Evolutionary conservation across 1,140 invertebrate genomes (phyloP).

Genomic region (Theocolax elegans): DNA sequence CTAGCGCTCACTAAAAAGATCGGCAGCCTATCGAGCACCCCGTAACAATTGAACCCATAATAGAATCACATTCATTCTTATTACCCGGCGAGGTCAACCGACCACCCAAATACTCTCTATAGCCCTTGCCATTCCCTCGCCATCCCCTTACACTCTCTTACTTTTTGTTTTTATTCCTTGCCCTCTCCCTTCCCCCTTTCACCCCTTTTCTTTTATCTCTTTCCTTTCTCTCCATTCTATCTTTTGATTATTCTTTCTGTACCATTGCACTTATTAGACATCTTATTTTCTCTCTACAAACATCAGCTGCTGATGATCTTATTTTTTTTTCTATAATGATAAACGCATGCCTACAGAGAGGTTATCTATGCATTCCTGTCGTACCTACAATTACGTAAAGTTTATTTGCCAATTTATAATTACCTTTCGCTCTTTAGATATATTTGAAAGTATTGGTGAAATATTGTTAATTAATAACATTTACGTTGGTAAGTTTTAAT

Average conservation of each 20-base stretch:
- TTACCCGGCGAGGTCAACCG: conserved; percentile 66
- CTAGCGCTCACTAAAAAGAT: conserved; percentile 42
- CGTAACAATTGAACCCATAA: conserved; percentile 69
- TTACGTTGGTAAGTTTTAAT: too few species aligned
- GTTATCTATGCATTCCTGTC: too few species aligned
- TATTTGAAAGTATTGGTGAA: too few species aligned
- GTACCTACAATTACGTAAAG: too few species aligned
- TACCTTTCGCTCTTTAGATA: too few species aligned
- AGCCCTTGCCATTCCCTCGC: conserved; percentile 13
- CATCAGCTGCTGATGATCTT: neutral
- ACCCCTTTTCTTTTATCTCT: neutral
- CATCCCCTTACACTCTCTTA: conserved; percentile 28
- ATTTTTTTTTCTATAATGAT: neutral
- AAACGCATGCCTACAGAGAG: too few species aligned
- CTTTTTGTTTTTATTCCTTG: neutral
- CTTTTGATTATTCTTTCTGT: neutral
- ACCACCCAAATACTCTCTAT: conserved; percentile 39
- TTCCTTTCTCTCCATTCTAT: too few species aligned
- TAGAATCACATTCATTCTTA: conserved; percentile 70
- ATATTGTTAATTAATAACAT: too few species aligned
- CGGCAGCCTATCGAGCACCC: conserved; percentile 54
- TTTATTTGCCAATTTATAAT: too few species aligned
- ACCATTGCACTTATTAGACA: neutral
- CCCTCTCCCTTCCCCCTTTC: neutral
- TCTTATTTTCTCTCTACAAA: neutral